These are phyloP conservation scores for Pediacus dermestoides DNA, from an alignment of 2,888 invertebrate species.

Conservation along the genomic window DNA sequence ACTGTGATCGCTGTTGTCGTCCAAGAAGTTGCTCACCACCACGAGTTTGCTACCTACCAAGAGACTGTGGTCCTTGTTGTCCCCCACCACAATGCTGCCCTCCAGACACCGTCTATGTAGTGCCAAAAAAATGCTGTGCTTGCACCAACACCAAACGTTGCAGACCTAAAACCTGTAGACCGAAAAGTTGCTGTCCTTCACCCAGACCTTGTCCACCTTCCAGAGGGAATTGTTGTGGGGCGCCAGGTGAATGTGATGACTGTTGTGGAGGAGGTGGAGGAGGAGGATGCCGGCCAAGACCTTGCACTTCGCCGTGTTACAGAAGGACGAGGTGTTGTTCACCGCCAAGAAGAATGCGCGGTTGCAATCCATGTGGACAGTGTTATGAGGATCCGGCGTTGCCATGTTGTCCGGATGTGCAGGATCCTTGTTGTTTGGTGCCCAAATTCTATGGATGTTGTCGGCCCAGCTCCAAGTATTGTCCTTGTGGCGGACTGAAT, in stretches of 20 bases:
- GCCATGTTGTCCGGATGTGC: background rate
- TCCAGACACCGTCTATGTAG: conserved; percentile 10
- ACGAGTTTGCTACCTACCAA: conserved; percentile 12
- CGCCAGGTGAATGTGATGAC: background rate
- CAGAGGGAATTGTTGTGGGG: conserved; percentile 2
- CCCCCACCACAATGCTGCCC: conserved; percentile 30
- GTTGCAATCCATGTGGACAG: background rate
- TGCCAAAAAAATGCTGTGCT: background rate
- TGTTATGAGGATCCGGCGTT: background rate
- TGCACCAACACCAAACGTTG: background rate
- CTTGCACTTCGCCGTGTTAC: background rate
- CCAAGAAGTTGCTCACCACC: conserved; percentile 13
- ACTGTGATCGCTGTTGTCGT: conserved; percentile 13
- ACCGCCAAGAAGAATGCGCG: background rate
- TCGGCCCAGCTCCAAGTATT: conserved; percentile 18
- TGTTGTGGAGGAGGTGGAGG: background rate
- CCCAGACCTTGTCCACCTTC: conserved; percentile 4
- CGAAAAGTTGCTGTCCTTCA: background rate
- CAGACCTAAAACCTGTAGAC: no score
- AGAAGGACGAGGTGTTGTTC: no score
- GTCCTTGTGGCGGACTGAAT: conserved; percentile 24
- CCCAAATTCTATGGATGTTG: conserved; percentile 6
- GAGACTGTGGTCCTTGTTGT: conserved; percentile 16
- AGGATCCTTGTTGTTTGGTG: background rate
- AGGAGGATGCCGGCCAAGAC: background rate